Conservation (phyloP, 2,888 invertebrate genomes). For the Epistrophe eligans region DNA sequence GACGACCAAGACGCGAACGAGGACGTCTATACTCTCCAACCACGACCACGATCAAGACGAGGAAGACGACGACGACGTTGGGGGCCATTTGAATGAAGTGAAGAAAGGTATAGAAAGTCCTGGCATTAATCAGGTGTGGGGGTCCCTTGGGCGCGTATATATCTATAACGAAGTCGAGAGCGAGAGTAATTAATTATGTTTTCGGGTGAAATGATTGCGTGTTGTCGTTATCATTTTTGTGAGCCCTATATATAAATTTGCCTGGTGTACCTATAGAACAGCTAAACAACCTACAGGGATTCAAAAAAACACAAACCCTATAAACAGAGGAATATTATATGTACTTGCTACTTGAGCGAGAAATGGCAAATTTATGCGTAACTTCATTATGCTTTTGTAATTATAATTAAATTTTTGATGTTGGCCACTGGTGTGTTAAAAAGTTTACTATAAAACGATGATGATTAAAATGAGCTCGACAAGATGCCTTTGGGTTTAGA, state of each 20-base stretch:
- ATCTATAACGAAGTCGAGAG: constrained; percentile 58
- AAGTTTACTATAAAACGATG: constrained; percentile 35
- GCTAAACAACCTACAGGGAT: constrained; percentile 19
- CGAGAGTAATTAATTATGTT: constrained; percentile 73
- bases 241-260: constrained; percentile 28
- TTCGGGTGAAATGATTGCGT: constrained; percentile 67
- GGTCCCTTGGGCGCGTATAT: constrained; percentile 35
- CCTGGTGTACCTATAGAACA: neutral
- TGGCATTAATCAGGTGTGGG: constrained; percentile 56
- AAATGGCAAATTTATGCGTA: constrained; percentile 50
- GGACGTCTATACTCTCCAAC: neutral
- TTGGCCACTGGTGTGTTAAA: constrained; percentile 40
- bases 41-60: neutral
- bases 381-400: constrained; percentile 57
- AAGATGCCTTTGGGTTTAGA: constrained; percentile 20
- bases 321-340: neutral
- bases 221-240: constrained; percentile 58
- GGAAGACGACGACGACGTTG: neutral
- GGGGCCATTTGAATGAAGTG: constrained; percentile 58
- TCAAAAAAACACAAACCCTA: constrained; percentile 44
- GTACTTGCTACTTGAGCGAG: no score
- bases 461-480: constrained; percentile 37
- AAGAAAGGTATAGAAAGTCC: constrained; percentile 54
- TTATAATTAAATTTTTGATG: constrained; percentile 57
- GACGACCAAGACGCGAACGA: neutral